A percentile compares a stretch with the other conserved stretches of the same genome.
Evolutionary conservation across 2,888 invertebrate species (phyloP).

Genomic region (Synergus laeviventris): DNA sequence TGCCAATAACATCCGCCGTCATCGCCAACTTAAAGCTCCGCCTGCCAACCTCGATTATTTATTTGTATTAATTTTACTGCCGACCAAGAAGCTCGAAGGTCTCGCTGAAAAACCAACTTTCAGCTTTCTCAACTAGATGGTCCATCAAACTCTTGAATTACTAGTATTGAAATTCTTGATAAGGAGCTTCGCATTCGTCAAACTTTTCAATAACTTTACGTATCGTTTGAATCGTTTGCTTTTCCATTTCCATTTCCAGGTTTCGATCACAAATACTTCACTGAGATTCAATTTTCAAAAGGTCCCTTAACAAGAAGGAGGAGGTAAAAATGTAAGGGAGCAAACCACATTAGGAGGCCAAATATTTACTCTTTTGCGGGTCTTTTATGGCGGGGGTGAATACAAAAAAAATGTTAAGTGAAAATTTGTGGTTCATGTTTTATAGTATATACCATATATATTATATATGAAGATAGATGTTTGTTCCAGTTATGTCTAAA

Average conservation of each 20-base stretch:
- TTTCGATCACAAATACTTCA: not conserved
- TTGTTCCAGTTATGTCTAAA: no score
- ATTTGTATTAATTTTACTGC: constrained; percentile 58
- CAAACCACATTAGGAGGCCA: no score
- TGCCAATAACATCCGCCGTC: constrained; percentile 76
- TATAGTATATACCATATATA: no score
- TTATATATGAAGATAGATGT: no score
- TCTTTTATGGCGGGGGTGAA: no score
- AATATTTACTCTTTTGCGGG: no score
- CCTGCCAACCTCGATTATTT: constrained; percentile 52
- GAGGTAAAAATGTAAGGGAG: no score
- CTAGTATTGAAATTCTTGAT: not conserved
- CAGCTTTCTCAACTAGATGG: constrained; percentile 3
- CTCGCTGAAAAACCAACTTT: constrained; percentile 9
- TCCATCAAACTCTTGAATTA: not conserved
- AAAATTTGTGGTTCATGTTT: no score
- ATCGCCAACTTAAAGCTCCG: constrained; percentile 71
- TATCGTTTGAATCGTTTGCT: not conserved
- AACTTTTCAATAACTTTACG: not conserved
- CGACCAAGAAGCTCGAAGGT: constrained; percentile 43
- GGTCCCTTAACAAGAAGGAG: no score
- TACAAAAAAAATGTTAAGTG: no score
- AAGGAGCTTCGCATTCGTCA: not conserved
- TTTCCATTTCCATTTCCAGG: not conserved
- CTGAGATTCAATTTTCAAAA: no score